Conservation (phyloP, 2,797 vertebrate species). For the Pangasius larnaudii region DNA sequence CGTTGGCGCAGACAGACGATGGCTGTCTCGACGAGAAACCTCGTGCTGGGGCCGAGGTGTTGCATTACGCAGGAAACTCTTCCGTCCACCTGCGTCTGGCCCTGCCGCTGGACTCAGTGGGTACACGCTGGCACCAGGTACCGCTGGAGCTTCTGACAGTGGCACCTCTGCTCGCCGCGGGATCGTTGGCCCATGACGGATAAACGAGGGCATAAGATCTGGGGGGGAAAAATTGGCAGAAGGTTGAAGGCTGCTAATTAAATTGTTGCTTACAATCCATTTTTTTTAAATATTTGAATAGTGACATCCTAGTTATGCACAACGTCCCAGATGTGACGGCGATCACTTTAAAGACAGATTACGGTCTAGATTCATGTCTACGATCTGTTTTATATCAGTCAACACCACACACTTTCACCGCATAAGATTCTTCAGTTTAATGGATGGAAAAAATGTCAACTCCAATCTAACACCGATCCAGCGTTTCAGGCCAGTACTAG, state of each 20-base stretch:
- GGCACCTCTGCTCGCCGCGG: constrained; percentile 90
- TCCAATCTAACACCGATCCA: not conserved
- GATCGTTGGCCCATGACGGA: constrained; percentile 96
- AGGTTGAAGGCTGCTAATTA: not conserved
- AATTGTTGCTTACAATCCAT: not conserved
- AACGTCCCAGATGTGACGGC: not conserved
- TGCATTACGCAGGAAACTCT: constrained; percentile 85
- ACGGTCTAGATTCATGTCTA: not conserved
- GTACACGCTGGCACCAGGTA: constrained; percentile 62
- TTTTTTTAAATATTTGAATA: not conserved
- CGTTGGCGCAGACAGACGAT: constrained; percentile 91
- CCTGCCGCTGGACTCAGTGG: constrained; percentile 78
- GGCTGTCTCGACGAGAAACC: constrained; percentile 90
- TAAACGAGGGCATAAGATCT: constrained; percentile 99
- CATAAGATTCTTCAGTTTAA: not conserved
- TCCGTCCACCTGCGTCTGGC: constrained; percentile 79
- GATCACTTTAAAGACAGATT: not conserved
- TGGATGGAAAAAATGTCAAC: not conserved
- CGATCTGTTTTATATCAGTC: not conserved
- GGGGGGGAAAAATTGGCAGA: constrained; percentile 18
- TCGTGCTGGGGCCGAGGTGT: constrained; percentile 87
- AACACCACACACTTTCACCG: not conserved
- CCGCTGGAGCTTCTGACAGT: constrained; percentile 73
- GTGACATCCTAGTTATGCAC: not conserved
- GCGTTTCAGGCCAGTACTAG: not conserved